phyloP scores from a whole-genome alignment of 2,888 invertebrate genomes.

The Nymphalis c-album region DNA sequence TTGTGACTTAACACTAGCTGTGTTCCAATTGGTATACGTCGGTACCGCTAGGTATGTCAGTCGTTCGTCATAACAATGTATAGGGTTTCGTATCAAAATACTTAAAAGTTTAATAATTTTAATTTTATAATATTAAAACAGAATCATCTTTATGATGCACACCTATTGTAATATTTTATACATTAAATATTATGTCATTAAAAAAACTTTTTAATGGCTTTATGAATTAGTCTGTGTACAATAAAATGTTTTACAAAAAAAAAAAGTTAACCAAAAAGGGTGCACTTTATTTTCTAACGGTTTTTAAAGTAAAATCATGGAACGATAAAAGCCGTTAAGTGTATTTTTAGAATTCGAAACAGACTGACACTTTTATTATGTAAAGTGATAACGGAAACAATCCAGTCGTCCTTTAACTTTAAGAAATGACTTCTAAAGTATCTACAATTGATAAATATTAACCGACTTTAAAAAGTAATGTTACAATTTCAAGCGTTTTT shows the following conservation, averaged over 20 bases:
- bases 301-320: neutral
- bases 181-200: neutral
- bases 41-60: neutral
- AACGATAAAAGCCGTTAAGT: slow-evolving; percentile 7
- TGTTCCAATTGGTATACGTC: slow-evolving; percentile 5
- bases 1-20: neutral
- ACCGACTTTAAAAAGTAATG: neutral
- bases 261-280: neutral
- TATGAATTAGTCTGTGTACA: too few species aligned
- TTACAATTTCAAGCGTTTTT: neutral
- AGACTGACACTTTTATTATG: slow-evolving; percentile 9
- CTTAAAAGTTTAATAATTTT: neutral
- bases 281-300: neutral
- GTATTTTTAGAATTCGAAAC: slow-evolving; percentile 10
- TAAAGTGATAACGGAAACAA: slow-evolving; percentile 14
- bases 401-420: slow-evolving; percentile 9
- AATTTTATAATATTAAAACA: neutral
- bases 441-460: neutral
- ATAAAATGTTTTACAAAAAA: too few species aligned
- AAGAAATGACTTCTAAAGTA: neutral
- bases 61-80: neutral
- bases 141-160: neutral
- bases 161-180: neutral
- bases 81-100: slow-evolving; percentile 2
- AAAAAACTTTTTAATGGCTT: neutral